A percentile compares a stretch with the other conserved stretches of the same genome.
Evolutionary conservation across 2,888 invertebrate genomes (phyloP).

Genomic region (Anthophora plumipes): DNA sequence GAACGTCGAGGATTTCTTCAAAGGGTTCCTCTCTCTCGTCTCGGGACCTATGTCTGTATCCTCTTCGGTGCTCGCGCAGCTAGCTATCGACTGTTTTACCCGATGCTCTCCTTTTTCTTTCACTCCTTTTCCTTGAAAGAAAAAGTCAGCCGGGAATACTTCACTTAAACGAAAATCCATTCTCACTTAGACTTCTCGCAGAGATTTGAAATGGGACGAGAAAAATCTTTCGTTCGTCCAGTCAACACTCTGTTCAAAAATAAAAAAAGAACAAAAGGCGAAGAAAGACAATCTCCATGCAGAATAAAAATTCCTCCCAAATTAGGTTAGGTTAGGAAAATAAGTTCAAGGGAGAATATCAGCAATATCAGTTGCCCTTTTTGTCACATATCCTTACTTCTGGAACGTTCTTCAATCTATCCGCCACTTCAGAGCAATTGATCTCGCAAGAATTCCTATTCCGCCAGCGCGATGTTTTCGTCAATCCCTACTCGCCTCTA

Average conservation of each 20-base stretch:
- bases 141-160: conserved; percentile 17
- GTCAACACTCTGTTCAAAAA: not conserved
- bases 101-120: conserved; percentile 37
- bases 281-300: too few relatives aligned
- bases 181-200: conserved; percentile 5
- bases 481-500: conserved; percentile 44
- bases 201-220: conserved; percentile 13
- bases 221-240: not conserved
- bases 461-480: conserved; percentile 59
- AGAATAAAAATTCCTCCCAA: not conserved
- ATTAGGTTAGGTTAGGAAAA: not conserved
- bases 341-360: conserved; percentile 4
- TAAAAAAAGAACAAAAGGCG: not conserved
- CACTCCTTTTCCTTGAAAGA: conserved; percentile 34
- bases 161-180: conserved; percentile 17
- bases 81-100: conserved; percentile 53
- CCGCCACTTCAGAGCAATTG: conserved; percentile 46
- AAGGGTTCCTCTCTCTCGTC: conserved; percentile 57
- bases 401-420: conserved; percentile 8
- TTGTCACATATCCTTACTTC: not conserved
- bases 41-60: conserved; percentile 51
- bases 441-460: conserved; percentile 61
- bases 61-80: conserved; percentile 36
- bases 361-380: not conserved
- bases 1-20: conserved; percentile 60